phyloP scores from a whole-genome alignment of 2,888 invertebrate species.

The Diabrotica balteata region DNA sequence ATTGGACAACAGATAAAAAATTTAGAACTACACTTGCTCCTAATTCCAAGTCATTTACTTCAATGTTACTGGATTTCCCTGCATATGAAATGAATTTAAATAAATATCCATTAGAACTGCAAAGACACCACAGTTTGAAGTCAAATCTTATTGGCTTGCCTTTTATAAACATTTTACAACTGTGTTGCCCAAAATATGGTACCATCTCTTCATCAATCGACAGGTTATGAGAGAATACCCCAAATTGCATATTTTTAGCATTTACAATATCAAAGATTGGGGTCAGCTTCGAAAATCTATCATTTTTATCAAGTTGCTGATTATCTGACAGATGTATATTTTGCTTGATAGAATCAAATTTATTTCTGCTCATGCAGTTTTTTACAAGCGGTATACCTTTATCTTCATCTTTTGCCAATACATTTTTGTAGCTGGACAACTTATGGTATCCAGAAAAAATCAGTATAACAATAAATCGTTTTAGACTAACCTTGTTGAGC shows the following conservation, averaged over 20 bases:
- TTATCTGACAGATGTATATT: not conserved
- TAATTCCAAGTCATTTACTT: too few relatives aligned
- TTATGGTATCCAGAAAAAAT: slow-evolving; percentile 17
- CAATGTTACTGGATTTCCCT: too few relatives aligned
- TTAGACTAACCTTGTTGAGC: slow-evolving; percentile 4
- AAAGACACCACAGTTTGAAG: not conserved
- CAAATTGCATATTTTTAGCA: not conserved
- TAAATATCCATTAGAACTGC: slow-evolving; percentile 2
- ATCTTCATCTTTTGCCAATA: not conserved
- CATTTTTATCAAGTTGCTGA: not conserved
- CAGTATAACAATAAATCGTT: slow-evolving; percentile 17
- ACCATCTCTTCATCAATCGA: too few relatives aligned
- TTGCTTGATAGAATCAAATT: not conserved
- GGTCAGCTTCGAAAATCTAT: not conserved
- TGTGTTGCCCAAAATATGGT: too few relatives aligned
- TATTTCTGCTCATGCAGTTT: not conserved
- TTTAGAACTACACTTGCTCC: too few relatives aligned
- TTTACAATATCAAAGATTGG: not conserved
- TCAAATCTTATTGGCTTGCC: not conserved
- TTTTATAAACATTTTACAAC: too few relatives aligned
- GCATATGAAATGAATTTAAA: slow-evolving; percentile 2
- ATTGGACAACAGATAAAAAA: too few relatives aligned
- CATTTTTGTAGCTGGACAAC: slow-evolving; percentile 14
- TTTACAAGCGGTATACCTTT: slow-evolving; percentile 10
- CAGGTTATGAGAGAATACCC: too few relatives aligned